A percentile compares a stretch with the other conserved stretches of the same genome.
These are phyloP conservation scores for Cydia fagiglandana DNA, from an alignment of 1,140 invertebrate species.

Conservation along the genomic window DNA sequence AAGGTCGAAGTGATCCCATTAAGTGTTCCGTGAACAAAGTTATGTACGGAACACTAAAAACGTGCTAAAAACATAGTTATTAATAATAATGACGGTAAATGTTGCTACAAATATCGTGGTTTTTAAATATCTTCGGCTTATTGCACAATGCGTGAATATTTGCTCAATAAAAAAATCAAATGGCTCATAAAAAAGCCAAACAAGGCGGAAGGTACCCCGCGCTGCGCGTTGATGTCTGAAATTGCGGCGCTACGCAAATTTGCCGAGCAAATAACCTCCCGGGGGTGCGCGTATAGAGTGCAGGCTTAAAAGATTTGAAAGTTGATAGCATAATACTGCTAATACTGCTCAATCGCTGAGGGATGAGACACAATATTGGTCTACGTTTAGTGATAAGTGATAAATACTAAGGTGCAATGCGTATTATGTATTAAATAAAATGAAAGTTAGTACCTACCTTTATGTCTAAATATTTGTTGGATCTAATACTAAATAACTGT, in stretches of 20 bases:
- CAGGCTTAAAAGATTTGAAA: slow-evolving; percentile 26
- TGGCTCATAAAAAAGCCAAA: slow-evolving; percentile 26
- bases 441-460: too few species aligned
- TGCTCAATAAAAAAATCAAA: slow-evolving; percentile 13
- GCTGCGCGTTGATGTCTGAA: slow-evolving; percentile 54
- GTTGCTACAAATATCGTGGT: too few species aligned
- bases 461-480: too few species aligned
- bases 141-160: background rate
- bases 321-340: slow-evolving; percentile 22
- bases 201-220: background rate
- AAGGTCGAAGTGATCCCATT: too few species aligned
- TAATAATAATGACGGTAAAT: too few species aligned
- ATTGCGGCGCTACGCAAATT: slow-evolving; percentile 53
- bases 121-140: too few species aligned
- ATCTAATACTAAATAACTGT: too few species aligned
- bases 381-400: background rate
- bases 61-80: too few species aligned
- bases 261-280: slow-evolving; percentile 47
- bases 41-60: too few species aligned
- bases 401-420: background rate
- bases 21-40: too few species aligned
- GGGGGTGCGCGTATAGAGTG: slow-evolving; percentile 28
- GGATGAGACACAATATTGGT: slow-evolving; percentile 1
- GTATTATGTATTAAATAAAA: too few species aligned
- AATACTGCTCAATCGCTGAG: slow-evolving; percentile 1